These are phyloP conservation scores for Drosophila falleni DNA, from an alignment of 2,888 invertebrate species.

Conservation along the genomic window DNA sequence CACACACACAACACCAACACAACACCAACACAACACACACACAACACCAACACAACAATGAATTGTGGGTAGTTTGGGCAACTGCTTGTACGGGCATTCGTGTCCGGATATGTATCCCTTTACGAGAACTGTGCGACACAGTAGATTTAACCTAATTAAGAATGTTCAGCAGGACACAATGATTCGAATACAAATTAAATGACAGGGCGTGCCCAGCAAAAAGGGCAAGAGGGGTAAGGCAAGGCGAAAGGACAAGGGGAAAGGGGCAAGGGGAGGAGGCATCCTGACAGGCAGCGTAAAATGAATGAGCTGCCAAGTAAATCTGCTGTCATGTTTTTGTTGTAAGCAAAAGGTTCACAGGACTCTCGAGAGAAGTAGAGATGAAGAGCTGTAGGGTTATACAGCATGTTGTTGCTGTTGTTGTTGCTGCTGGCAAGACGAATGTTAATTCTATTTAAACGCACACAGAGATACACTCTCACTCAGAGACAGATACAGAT, in stretches of 20 bases:
- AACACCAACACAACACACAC: constrained; percentile 20
- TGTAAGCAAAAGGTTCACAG: constrained; percentile 66
- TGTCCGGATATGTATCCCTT: constrained; percentile 52
- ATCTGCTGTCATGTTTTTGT: constrained; percentile 77
- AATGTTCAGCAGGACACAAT: constrained; percentile 84
- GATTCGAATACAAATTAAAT: constrained; percentile 83
- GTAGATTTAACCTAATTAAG: constrained; percentile 85
- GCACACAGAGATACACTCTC: constrained; percentile 26
- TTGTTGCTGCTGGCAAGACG: constrained; percentile 59
- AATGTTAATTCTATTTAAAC: constrained; percentile 80
- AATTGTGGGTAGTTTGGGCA: constrained; percentile 6
- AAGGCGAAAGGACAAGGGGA: not conserved
- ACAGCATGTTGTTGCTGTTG: constrained; percentile 33
- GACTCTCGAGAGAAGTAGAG: constrained; percentile 19
- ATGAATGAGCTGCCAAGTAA: constrained; percentile 79
- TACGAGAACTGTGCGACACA: constrained; percentile 66
- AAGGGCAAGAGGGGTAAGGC: not conserved
- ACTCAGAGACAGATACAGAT: constrained; percentile 13
- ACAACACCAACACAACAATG: constrained; percentile 18
- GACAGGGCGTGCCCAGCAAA: constrained; percentile 36
- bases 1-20: constrained; percentile 18
- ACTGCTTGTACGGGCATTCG: constrained; percentile 18
- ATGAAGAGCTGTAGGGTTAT: constrained; percentile 53
- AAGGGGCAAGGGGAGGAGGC: constrained; percentile 10
- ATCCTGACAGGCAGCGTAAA: constrained; percentile 68